phyloP scores from a whole-genome alignment of 2,888 invertebrate species.

The Cephonodes hylas region DNA sequence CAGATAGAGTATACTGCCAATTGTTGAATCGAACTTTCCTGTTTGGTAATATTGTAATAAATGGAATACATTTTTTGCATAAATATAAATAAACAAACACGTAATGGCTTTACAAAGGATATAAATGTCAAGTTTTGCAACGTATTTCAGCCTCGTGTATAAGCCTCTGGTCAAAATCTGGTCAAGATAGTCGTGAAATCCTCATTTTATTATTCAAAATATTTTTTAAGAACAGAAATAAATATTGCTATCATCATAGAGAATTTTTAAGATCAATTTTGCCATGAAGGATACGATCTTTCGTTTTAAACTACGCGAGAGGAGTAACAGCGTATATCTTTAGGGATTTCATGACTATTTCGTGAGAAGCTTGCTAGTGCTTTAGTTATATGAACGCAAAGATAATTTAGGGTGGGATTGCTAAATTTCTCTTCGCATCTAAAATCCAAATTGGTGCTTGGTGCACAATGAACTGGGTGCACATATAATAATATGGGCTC shows the following conservation, averaged over 20 bases:
- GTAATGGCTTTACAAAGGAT: too few relatives aligned
- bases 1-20: background rate
- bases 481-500: too few relatives aligned
- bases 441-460: background rate
- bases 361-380: background rate
- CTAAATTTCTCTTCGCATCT: background rate
- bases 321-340: background rate
- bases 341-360: background rate
- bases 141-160: too few relatives aligned
- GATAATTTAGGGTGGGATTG: background rate
- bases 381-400: background rate
- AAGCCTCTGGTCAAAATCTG: too few relatives aligned
- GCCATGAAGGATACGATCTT: background rate
- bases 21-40: background rate
- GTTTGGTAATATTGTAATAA: background rate
- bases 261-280: too few relatives aligned
- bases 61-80: too few relatives aligned
- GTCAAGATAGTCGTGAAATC: too few relatives aligned
- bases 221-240: too few relatives aligned
- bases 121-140: too few relatives aligned
- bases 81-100: too few relatives aligned
- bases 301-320: background rate
- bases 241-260: too few relatives aligned
- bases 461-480: background rate
- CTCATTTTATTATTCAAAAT: too few relatives aligned